Conservation (phyloP, 1,140 invertebrate species). For the Andrena cerasifolii region DNA sequence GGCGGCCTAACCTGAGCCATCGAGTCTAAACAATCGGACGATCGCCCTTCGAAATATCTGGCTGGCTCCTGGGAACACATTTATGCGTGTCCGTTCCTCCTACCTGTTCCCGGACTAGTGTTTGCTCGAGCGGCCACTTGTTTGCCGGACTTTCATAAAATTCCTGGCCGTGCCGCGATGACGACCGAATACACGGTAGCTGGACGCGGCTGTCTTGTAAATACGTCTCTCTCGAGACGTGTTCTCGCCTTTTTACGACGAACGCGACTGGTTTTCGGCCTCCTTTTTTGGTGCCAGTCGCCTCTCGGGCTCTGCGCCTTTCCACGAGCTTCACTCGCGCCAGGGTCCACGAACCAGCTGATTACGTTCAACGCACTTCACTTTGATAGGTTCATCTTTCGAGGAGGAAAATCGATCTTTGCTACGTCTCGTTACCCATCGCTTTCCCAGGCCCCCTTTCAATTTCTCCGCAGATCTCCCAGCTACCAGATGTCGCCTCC, state of each 20-base stretch:
- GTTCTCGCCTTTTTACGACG: neutral
- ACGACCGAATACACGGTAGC: constrained; percentile 13
- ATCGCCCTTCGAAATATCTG: constrained; percentile 73
- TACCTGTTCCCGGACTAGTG: constrained; percentile 23
- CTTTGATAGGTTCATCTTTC: too few species aligned
- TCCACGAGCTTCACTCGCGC: constrained; percentile 13
- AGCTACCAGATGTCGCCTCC: too few species aligned
- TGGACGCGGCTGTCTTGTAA: constrained; percentile 4
- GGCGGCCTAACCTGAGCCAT: constrained; percentile 67
- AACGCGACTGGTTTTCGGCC: neutral
- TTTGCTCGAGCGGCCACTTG: neutral
- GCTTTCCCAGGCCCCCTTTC: too few species aligned
- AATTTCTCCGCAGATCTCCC: too few species aligned
- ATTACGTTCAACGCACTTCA: too few species aligned
- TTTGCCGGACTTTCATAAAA: constrained; percentile 26
- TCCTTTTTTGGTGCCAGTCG: neutral
- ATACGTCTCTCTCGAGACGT: neutral
- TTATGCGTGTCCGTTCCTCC: constrained; percentile 61
- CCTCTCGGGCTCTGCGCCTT: constrained; percentile 4
- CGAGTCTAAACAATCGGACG: constrained; percentile 76
- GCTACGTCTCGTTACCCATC: too few species aligned
- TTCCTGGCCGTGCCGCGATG: constrained; percentile 11
- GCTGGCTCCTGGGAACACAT: constrained; percentile 73
- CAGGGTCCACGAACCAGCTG: too few species aligned
- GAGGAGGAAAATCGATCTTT: too few species aligned